Conservation (phyloP, 2,797 vertebrate species). For the Sphaeramia orbicularis region DNA sequence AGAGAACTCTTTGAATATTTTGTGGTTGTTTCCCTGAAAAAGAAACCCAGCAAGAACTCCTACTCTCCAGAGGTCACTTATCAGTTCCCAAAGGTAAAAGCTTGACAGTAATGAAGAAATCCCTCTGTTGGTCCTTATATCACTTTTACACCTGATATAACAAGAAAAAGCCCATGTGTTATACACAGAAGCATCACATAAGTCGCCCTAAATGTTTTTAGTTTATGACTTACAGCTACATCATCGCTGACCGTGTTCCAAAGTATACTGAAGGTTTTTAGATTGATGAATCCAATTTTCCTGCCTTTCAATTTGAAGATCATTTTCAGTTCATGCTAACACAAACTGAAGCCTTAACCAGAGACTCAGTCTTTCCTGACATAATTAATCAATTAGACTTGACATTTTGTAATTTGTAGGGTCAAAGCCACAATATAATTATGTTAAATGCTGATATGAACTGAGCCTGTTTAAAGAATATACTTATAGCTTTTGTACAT, state of each 20-base stretch:
- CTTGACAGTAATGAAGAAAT: neutral
- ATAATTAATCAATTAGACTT: constrained; percentile 22
- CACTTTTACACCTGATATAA: neutral
- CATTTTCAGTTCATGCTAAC: neutral
- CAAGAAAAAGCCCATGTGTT: neutral
- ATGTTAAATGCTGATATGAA: constrained; percentile 10
- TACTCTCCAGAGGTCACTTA: constrained; percentile 97
- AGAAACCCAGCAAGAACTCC: constrained; percentile 95
- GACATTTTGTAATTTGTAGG: constrained; percentile 16
- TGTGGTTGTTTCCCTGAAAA: constrained; percentile 98
- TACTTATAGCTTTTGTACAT: constrained; percentile 8
- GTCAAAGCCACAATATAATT: constrained; percentile 21
- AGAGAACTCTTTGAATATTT: constrained; percentile 98
- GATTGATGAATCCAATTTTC: neutral
- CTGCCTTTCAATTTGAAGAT: neutral
- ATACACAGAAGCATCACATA: neutral
- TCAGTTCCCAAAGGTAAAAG: constrained; percentile 99
- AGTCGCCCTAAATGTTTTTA: constrained; percentile 3
- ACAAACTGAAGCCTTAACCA: neutral
- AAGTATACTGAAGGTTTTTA: neutral
- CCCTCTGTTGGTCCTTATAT: neutral
- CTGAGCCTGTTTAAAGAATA: neutral
- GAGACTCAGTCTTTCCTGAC: constrained; percentile 4
- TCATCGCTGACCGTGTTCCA: constrained; percentile 5
- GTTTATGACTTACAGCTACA: constrained; percentile 1